Evolutionary conservation across 2,113 vertebrate genomes (phyloP), one percentile per base, ranked within the genome.

Genomic region (Brachypodius melanocephalos): DNA sequence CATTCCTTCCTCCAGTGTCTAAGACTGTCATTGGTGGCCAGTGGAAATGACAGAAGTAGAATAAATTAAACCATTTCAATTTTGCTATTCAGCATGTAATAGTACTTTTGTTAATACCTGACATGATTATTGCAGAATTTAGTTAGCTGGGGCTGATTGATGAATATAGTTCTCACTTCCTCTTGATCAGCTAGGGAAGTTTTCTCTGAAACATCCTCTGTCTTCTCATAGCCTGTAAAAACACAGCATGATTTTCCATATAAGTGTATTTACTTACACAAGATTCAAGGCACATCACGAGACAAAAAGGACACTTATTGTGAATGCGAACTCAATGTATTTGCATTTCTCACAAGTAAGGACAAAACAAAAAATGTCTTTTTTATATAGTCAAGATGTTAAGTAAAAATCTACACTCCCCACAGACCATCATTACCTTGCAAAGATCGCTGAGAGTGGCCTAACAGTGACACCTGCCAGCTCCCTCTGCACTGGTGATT

Each of bases 121-220:
- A 99, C 99, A 65, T 98, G 98, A 90, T 99, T 99, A 97, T 96
- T 98, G 98, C 99, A 99, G 98, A 99, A 99, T 96, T 99, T 99
- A 29, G 98, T 98, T 89, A 99, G 98, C 97, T 99, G 99, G 12
- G 98, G 99, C 90, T 99, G 99, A 96, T 99, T 99, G 97, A 99
- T 99, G 97, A 99, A 98, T 97, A 99, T 99, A 82, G 98, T 97
- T 96, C 99, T 98, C 49, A 98, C 96, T 97, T 99, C 99, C 79
- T 99, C 99, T 97, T 99, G 99, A 97, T 99, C 99, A 95, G 99
- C 99, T 85, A 99, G 94, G 3, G 99, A 99, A 13, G 99, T 99
- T 97, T 99, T 99, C 92, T 99, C 99, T 43, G 99, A 98, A 16
- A 98, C 96, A 90, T 99, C 99, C 90, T 99, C 99, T 5, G 99